These are phyloP conservation scores for Tenrec ecaudatus DNA, from an alignment of 2,113 vertebrate species.

Conservation along the genomic window DNA sequence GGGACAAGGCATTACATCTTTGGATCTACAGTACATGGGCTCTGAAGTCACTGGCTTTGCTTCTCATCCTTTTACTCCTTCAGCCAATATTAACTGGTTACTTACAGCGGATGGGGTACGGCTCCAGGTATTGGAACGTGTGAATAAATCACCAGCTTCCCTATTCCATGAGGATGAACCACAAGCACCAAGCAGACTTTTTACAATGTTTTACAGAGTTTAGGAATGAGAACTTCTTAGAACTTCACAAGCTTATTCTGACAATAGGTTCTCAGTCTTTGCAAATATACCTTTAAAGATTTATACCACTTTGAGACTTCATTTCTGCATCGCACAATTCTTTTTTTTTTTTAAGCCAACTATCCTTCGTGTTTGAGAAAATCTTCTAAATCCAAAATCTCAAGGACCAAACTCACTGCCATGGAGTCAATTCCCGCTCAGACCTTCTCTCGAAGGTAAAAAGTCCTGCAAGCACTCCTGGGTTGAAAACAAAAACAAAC, in stretches of 20 bases:
- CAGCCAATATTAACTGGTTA: background rate
- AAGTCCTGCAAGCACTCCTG: background rate
- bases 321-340: background rate
- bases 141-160: background rate
- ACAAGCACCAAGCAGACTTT: background rate
- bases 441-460: slow-evolving; percentile 31
- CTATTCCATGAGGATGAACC: background rate
- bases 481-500: slow-evolving; percentile 14
- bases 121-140: background rate
- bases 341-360: background rate
- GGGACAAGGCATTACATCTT: background rate
- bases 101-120: background rate
- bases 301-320: background rate
- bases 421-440: no score
- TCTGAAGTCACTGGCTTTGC: background rate
- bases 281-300: background rate
- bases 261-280: background rate
- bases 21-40: background rate
- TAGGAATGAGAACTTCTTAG: background rate
- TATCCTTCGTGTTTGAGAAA: background rate
- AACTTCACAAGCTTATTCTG: background rate
- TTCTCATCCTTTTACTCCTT: slow-evolving; percentile 4
- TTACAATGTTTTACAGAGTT: background rate
- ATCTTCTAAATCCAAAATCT: slow-evolving; percentile 8
- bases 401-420: background rate